Base-by-base conservation (phyloP, 1,140 invertebrate genomes). In the Samia ricini region DNA sequence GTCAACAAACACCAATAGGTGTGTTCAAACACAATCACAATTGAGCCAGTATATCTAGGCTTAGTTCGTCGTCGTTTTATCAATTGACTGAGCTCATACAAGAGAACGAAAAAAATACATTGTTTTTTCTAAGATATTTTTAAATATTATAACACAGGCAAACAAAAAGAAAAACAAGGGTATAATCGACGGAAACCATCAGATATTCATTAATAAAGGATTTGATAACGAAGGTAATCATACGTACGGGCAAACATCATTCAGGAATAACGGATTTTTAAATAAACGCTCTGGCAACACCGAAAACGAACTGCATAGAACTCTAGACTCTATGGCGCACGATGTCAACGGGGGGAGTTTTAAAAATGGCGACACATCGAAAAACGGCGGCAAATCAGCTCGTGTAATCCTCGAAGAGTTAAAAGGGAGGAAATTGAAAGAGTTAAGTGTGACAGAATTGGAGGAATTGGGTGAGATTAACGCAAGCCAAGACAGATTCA, bases 231-330 rank as follows among this genome's bases (percentile, higher is more conserved):
- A 78, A n/a, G 55, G 60, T 15, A 23, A 64, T 8, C 60, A 52
- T 3, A 66, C 75, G 56, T 54, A 62, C 18, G 20, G 33, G 6
- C 50, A 50, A 20, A 60, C 60, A 4, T 64, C 63, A 6, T 75
- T 74, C 15, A 79, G 59, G 67, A 78, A 74, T 26, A 76, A 77
- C 10, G 87, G 87, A 29, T 76, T 88, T 54, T 60, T 89, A 0
- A 87, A 87, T 63, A 83, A 85, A 54, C 66, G 80, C 12, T 78
- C 77, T 64, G 78, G 82, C 64, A 82, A 85, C 69, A 77, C 79
- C 5, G 78, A 78, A 5, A 87, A 84, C 69, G 83, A 82, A n/a
- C 61, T 88, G 6, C 81, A 89, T 56, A 63, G 76, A 48, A 72
- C 81, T 50, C 63, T 89, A 66, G 79, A 89, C 77, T 78, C 79